These are phyloP conservation scores for Melanotus villosus DNA, from an alignment of 2,888 invertebrate species.

Conservation along the genomic window DNA sequence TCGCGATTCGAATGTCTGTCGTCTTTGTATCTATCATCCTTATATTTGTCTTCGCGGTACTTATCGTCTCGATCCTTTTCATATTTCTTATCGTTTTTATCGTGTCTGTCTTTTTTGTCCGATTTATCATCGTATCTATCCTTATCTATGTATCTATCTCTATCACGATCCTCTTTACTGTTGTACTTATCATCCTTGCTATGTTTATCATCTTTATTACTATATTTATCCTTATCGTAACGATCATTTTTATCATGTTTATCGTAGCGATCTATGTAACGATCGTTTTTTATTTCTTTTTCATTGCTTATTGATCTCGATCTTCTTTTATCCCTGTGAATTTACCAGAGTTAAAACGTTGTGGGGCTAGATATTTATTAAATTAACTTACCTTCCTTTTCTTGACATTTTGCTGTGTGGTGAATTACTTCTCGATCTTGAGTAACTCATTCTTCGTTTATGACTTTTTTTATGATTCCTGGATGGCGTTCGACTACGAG, in stretches of 20 bases:
- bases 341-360: no score
- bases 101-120: slow-evolving; percentile 58
- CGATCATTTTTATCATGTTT: slow-evolving; percentile 62
- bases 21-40: slow-evolving; percentile 57
- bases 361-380: no score
- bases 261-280: slow-evolving; percentile 66
- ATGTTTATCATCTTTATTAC: slow-evolving; percentile 57
- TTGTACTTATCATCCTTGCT: slow-evolving; percentile 58
- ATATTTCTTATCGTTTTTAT: slow-evolving; percentile 58
- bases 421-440: slow-evolving; percentile 66
- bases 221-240: slow-evolving; percentile 53
- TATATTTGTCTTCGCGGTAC: slow-evolving; percentile 57
- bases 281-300: slow-evolving; percentile 63
- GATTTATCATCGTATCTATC: slow-evolving; percentile 58
- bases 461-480: slow-evolving; percentile 65
- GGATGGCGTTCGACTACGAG: slow-evolving; percentile 60
- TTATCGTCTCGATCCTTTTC: slow-evolving; percentile 59
- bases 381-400: slow-evolving; percentile 57
- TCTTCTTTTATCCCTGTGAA: slow-evolving; percentile 66
- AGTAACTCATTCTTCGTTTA: slow-evolving; percentile 64
- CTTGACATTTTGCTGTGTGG: slow-evolving; percentile 61
- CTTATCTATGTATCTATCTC: slow-evolving; percentile 57
- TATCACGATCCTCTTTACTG: slow-evolving; percentile 55
- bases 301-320: slow-evolving; percentile 67
- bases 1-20: slow-evolving; percentile 47